Evolutionary conservation across 2,888 invertebrate species (phyloP), one percentile per base, ranked within the genome.

Genomic region (Copidosoma aretas): DNA sequence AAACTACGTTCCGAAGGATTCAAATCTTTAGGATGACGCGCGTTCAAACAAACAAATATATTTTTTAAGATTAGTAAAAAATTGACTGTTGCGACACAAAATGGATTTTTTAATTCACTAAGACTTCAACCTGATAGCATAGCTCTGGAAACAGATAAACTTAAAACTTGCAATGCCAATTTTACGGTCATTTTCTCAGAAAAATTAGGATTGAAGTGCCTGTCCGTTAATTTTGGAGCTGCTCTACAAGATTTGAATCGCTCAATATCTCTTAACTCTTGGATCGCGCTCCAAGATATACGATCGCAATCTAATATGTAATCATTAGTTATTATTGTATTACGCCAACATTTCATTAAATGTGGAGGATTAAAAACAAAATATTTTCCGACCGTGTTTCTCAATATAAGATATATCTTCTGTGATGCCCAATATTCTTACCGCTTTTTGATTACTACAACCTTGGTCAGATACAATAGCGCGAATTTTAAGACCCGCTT

Each of bases 401-500:
- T 59, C 25, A 25, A 74, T 61, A 54, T 60, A 75, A 5, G 74
- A 74, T 17, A 10, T 46, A 3, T 46, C 46, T 10, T n/a, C n/a
- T 2, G 46, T 46, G n/a, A 46, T 46, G 14, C 14, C 14, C 12
- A 46, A 12, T 3, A 17, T n/a, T 46, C 3, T 46, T 4, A 32
- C 21, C 8, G 75, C 76, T 21, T 62, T 64, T n/a, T 63, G 61
- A 59, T 77, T 77, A 24, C 70, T 60, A 4, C 70, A 56, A 24
- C 71, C 72, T 46, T 71, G 74, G 57, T 77, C 77, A 62, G 74
- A 77, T 19, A 72, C 73, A 43, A 73, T 64, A 2, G 75, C 67
- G 43, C 71, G 67, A 10, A 75, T 67, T 52, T 65, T 25, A 12
- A 75, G 67, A 14, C 74, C 76, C 39, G 60, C 60, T 58, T 58